Base-by-base conservation (phyloP, 2,888 invertebrate genomes). In the Nemapogon koenigi region DNA sequence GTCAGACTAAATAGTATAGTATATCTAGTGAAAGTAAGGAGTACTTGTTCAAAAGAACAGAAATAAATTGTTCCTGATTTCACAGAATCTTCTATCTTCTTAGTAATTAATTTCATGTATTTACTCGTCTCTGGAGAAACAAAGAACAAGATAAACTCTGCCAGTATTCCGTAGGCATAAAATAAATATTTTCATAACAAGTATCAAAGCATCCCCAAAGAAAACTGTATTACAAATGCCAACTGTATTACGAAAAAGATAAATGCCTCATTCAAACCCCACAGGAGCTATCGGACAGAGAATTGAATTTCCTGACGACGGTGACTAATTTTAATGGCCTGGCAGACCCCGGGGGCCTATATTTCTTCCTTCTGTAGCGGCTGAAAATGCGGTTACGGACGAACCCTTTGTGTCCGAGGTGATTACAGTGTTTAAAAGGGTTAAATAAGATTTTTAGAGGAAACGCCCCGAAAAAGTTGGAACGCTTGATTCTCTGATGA, bases 241-340 rank as follows among this genome's bases (percentile, higher is more conserved):
- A 26, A 26, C 26, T 26, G n/a, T 4, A 26, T 26, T 26, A 13
- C n/a, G n/a, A 26, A 26, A 26, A 26, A 26, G 26, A 26, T 26
- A 26, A 26, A 33, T 16, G 19, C 19, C 2, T 33, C 16, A 19
- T 19, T 33, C 18, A 33, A 4, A 18, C 14, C 18, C 13, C 13
- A 33, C n/a, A 13, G 19, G 18, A 19, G 19, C 19, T 33, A 33
- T 33, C 11, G 19, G 33, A 4, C 33, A 18, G 8, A 33, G 33
- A 33, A 33, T 33, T 33, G 19, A 33, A 33, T 33, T 33, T 33
- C 33, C 19, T 33, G 33, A 33, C 33, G 18, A 31, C 33, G 19
- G 33, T 33, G 33, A 33, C 33, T 33, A 33, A 33, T 33, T 33
- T 19, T 33, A 33, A 33, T 33, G 33, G 33, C 14, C 33, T 11